phyloP scores from a whole-genome alignment of 2,888 invertebrate genomes.

The Odontothrips loti region DNA sequence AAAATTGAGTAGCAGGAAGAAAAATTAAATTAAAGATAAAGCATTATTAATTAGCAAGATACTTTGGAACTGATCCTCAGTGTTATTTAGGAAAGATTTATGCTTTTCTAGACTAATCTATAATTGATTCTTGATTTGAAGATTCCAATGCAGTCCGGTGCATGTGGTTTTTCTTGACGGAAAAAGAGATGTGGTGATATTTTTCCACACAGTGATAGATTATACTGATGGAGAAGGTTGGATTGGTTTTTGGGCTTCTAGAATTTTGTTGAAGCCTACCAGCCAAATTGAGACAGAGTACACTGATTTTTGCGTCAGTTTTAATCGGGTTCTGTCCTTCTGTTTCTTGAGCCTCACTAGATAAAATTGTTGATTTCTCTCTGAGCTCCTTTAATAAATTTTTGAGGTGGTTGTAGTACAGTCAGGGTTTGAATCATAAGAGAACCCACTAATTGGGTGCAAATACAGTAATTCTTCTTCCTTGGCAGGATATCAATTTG shows the following conservation, averaged over 20 bases:
- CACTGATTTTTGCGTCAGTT: background rate
- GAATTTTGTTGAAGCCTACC: background rate
- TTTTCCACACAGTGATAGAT: background rate
- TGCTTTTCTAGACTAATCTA: too few relatives aligned
- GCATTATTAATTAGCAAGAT: too few relatives aligned
- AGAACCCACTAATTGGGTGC: background rate
- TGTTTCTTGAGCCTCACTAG: background rate
- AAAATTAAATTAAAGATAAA: too few relatives aligned
- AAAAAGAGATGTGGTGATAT: background rate
- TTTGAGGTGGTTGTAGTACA: background rate
- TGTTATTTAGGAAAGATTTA: too few relatives aligned
- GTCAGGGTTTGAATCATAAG: background rate
- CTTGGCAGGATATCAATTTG: background rate
- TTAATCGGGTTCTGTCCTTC: background rate
- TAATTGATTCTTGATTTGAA: too few relatives aligned
- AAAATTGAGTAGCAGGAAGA: too few relatives aligned
- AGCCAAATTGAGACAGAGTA: background rate
- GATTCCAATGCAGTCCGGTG: too few relatives aligned
- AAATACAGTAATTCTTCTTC: background rate
- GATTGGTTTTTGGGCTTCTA: background rate
- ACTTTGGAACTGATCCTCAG: too few relatives aligned
- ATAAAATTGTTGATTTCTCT: background rate
- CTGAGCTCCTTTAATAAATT: background rate
- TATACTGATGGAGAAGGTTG: background rate
- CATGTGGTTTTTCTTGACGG: background rate